Evolutionary conservation across 2,888 invertebrate species (phyloP).

Genomic region (Troides oblongomaculatus): DNA sequence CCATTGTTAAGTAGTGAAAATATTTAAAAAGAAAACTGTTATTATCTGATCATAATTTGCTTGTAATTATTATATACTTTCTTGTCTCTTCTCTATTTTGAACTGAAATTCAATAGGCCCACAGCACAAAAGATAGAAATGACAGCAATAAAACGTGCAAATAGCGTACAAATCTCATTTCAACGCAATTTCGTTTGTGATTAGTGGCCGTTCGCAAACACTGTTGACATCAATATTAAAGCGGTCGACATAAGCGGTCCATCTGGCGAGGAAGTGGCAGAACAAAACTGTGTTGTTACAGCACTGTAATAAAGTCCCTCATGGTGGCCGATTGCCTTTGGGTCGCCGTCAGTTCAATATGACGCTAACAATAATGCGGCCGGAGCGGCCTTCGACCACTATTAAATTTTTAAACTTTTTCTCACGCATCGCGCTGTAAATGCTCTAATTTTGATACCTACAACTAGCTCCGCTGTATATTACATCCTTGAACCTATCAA

Average conservation of each 20-base stretch:
- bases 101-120: constrained; percentile 1
- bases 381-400: constrained; percentile 45
- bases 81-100: too few relatives aligned
- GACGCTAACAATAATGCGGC: constrained; percentile 63
- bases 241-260: constrained; percentile 8
- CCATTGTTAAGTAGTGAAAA: too few relatives aligned
- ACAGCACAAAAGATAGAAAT: constrained; percentile 5
- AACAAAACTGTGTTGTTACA: constrained; percentile 36
- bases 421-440: constrained; percentile 20
- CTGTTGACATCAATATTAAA: constrained; percentile 15
- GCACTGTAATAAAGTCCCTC: constrained; percentile 42
- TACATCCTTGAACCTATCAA: not conserved
- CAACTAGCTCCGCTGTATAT: not conserved
- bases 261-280: constrained; percentile 14
- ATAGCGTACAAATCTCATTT: constrained; percentile 15
- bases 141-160: constrained; percentile 11
- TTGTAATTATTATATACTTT: not conserved
- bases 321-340: constrained; percentile 33
- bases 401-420: constrained; percentile 65
- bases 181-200: constrained; percentile 15
- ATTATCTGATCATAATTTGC: constrained; percentile 29
- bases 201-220: constrained; percentile 19
- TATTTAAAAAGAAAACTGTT: not conserved
- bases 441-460: constrained; percentile 1
- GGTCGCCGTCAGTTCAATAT: constrained; percentile 62